These are phyloP conservation scores for Doris montereyensis DNA, from an alignment of 2,888 invertebrate species.

Conservation along the genomic window DNA sequence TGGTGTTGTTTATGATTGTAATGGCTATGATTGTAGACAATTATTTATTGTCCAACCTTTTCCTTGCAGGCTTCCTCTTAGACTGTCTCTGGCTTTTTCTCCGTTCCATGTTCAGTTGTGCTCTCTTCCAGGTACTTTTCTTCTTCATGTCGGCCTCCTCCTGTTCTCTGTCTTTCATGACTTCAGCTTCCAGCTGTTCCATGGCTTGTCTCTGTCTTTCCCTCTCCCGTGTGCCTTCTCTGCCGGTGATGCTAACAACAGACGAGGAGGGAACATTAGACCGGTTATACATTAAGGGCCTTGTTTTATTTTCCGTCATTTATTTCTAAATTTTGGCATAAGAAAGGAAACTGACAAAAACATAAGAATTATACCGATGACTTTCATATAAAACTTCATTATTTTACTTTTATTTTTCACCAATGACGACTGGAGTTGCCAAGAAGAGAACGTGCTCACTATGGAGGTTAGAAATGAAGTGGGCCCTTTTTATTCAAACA, in stretches of 20 bases:
- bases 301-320: too few species aligned
- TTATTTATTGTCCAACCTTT: neutral
- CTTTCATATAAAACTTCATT: too few species aligned
- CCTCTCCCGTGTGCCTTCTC: neutral
- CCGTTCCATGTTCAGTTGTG: neutral
- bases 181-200: neutral
- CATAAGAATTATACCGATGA: too few species aligned
- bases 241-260: neutral
- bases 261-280: too few species aligned
- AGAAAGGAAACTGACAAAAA: too few species aligned
- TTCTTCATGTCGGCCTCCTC: neutral
- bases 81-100: constrained; percentile 14
- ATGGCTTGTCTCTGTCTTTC: neutral
- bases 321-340: too few species aligned
- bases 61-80: neutral
- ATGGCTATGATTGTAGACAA: neutral
- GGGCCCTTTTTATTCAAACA: too few species aligned
- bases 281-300: too few species aligned
- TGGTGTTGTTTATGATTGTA: neutral
- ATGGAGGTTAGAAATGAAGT: too few species aligned
- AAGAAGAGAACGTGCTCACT: too few species aligned
- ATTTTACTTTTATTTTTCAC: too few species aligned
- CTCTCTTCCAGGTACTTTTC: constrained; percentile 18
- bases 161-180: neutral
- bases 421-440: too few species aligned